Percentiles rank a stretch among this genome's conserved stretches.
phyloP scores from a whole-genome alignment of 2,888 invertebrate genomes.

The Ophion slaviceki region DNA sequence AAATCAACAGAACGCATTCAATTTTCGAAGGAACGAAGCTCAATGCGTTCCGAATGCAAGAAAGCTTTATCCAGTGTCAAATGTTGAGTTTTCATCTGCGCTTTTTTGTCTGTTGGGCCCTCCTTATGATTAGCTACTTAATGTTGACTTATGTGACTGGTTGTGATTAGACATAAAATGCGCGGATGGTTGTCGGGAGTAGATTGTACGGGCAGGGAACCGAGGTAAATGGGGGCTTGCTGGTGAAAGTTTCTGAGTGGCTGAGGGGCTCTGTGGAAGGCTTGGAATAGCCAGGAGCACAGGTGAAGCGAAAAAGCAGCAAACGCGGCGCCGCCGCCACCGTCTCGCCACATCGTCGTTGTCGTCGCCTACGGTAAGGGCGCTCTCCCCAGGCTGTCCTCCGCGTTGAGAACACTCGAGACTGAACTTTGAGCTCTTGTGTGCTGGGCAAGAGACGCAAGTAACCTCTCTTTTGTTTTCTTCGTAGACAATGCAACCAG shows the following conservation, averaged over 20 bases:
- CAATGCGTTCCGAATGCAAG: not conserved
- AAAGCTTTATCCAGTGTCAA: not conserved
- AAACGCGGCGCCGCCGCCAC: slow-evolving; percentile 19
- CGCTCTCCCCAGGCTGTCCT: slow-evolving; percentile 12
- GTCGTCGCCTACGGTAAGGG: slow-evolving; percentile 20
- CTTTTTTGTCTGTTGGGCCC: slow-evolving; percentile 4
- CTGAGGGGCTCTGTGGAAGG: slow-evolving; percentile 14
- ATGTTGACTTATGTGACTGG: no score
- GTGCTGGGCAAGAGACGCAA: slow-evolving; percentile 73
- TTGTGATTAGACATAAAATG: not conserved
- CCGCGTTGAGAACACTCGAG: slow-evolving; percentile 73
- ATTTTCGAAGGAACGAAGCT: not conserved
- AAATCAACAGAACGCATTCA: no score
- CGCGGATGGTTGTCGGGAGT: not conserved
- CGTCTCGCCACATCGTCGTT: slow-evolving; percentile 64
- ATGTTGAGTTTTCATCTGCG: no score
- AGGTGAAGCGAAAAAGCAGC: slow-evolving; percentile 42
- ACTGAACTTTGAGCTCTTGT: slow-evolving; percentile 80
- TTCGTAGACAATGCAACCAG: slow-evolving; percentile 75
- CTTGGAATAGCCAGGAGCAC: slow-evolving; percentile 41
- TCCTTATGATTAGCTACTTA: no score
- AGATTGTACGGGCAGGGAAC: not conserved
- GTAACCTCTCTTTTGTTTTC: slow-evolving; percentile 80
- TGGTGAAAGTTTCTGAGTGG: slow-evolving; percentile 29
- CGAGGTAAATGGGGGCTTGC: slow-evolving; percentile 8